Conservation (phyloP, 2,113 vertebrate species). For the Cyprinus carpio region DNA sequence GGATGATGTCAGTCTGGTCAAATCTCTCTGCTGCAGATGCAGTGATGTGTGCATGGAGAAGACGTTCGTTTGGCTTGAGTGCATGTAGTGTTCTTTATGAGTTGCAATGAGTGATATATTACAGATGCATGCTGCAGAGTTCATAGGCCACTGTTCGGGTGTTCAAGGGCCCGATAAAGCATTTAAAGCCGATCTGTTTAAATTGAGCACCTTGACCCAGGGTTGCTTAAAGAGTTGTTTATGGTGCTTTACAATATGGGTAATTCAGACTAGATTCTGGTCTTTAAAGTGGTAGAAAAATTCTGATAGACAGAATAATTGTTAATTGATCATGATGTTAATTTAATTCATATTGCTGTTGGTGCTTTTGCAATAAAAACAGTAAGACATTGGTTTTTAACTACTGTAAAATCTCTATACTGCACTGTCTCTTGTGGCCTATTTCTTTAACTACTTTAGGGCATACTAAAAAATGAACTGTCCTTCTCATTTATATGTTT, state of each 20-base stretch:
- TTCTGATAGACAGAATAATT: not conserved
- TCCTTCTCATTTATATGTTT: not conserved
- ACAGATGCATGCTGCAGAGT: not conserved
- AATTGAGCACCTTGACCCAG: not conserved
- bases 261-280: not conserved
- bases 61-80: not conserved
- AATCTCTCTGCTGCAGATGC: conserved; percentile 30
- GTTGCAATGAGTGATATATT: not conserved
- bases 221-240: conserved; percentile 1
- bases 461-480: not conserved
- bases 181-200: not conserved
- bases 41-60: not conserved
- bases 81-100: not conserved
- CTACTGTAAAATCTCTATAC: not conserved
- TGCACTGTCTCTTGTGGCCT: not conserved
- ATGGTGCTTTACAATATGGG: not conserved
- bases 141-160: not conserved
- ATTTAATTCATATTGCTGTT: not conserved
- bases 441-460: not conserved
- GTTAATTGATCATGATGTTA: not conserved
- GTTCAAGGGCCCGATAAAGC: conserved; percentile 2
- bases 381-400: not conserved
- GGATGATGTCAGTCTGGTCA: conserved; percentile 37
- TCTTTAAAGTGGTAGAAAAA: not conserved
- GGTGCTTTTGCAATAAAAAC: not conserved